Evolutionary conservation across 2,797 vertebrate species (phyloP).

Genomic region (Triplophysa bombifrons): DNA sequence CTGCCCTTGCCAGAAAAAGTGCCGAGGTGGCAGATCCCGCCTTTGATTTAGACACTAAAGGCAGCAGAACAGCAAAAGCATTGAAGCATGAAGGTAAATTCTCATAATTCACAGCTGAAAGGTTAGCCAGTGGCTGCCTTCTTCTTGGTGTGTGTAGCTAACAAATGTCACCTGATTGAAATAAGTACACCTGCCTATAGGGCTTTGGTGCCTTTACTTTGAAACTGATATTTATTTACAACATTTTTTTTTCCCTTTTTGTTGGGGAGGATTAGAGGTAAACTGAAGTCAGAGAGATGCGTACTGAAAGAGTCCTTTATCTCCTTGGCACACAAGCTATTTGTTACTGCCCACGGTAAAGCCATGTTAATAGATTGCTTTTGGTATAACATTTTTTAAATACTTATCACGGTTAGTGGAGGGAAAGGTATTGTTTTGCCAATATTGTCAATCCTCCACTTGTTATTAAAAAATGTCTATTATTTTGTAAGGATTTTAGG

Average conservation of each 20-base stretch:
- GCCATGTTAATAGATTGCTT: slow-evolving; percentile 28
- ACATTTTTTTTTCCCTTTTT: slow-evolving; percentile 40
- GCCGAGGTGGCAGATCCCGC: slow-evolving; percentile 87
- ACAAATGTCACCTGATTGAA: slow-evolving; percentile 87
- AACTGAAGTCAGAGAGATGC: slow-evolving; percentile 56
- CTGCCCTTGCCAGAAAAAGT: slow-evolving; percentile 88
- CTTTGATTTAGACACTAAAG: slow-evolving; percentile 94
- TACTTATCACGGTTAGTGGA: slow-evolving; percentile 2
- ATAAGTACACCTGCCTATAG: slow-evolving; percentile 78
- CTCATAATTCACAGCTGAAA: slow-evolving; percentile 95
- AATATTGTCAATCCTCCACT: neutral
- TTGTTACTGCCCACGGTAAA: slow-evolving; percentile 41
- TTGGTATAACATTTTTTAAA: neutral
- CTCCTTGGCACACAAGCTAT: slow-evolving; percentile 38
- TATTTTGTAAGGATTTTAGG: neutral
- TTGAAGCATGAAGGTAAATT: slow-evolving; percentile 96
- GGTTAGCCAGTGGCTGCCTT: slow-evolving; percentile 82
- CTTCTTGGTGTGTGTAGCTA: slow-evolving; percentile 83
- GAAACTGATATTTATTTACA: slow-evolving; percentile 68
- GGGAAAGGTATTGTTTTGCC: neutral
- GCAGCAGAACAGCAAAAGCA: slow-evolving; percentile 82
- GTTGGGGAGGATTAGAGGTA: slow-evolving; percentile 60
- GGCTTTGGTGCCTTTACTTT: slow-evolving; percentile 69
- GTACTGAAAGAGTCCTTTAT: slow-evolving; percentile 44
- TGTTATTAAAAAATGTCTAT: neutral